phyloP scores from a whole-genome alignment of 2,888 invertebrate genomes.

The Trilocha varians region DNA sequence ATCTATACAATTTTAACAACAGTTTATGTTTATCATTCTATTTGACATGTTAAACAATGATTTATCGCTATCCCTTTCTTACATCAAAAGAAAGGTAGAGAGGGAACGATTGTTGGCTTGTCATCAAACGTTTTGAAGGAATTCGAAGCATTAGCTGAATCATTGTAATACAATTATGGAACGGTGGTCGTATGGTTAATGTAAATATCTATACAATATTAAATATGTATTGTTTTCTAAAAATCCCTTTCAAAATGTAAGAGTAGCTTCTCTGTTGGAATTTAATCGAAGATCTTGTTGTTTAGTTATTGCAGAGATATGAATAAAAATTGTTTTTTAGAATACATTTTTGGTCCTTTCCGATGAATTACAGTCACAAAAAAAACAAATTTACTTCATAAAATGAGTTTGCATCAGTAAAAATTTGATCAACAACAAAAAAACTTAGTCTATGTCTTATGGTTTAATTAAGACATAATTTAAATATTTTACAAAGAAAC shows the following conservation, averaged over 20 bases:
- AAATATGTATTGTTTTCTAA: too few species aligned
- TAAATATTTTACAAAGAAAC: not conserved
- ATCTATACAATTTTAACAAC: constrained; percentile 53
- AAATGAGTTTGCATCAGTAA: too few species aligned
- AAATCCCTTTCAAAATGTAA: too few species aligned
- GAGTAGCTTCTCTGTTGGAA: too few species aligned
- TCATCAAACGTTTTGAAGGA: constrained; percentile 44
- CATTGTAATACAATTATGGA: constrained; percentile 48
- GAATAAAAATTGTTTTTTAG: too few species aligned
- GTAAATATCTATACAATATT: constrained; percentile 28
- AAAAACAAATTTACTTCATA: too few species aligned
- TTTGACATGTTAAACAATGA: constrained; percentile 70
- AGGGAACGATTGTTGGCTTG: constrained; percentile 43
- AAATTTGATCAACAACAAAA: too few species aligned
- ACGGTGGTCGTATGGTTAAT: constrained; percentile 8
- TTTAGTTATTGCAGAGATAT: too few species aligned
- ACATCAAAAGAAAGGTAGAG: constrained; percentile 35
- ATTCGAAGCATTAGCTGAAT: constrained; percentile 58
- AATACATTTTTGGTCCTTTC: too few species aligned
- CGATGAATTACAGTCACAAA: too few species aligned
- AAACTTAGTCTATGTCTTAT: too few species aligned
- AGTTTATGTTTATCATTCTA: constrained; percentile 70
- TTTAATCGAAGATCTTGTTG: too few species aligned
- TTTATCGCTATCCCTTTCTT: constrained; percentile 33
- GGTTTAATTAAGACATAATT: not conserved